Evolutionary conservation across 2,888 invertebrate genomes (phyloP).

Genomic region (Amphimallon solstitiale): DNA sequence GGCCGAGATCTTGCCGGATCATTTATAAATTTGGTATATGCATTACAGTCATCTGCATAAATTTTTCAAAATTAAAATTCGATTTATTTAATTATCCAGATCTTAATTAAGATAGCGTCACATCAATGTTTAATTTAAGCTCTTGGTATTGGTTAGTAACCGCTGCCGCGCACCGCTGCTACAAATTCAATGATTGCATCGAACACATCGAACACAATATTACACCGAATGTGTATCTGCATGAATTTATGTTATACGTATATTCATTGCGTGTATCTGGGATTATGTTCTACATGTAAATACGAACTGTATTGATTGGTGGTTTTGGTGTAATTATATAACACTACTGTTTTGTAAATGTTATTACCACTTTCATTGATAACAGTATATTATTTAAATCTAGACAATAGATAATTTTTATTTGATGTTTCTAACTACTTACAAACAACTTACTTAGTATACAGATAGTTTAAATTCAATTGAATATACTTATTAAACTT

Average conservation of each 20-base stretch:
- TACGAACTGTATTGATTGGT: slow-evolving; percentile 25
- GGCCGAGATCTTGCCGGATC: too few species aligned
- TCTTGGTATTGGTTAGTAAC: not conserved
- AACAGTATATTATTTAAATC: not conserved
- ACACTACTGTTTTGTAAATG: slow-evolving; percentile 2
- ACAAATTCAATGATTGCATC: slow-evolving; percentile 30
- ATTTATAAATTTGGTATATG: too few species aligned
- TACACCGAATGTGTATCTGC: slow-evolving; percentile 8
- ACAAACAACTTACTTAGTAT: too few species aligned
- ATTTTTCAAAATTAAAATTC: slow-evolving; percentile 22
- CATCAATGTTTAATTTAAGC: slow-evolving; percentile 33
- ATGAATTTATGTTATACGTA: not conserved
- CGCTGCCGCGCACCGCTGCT: not conserved
- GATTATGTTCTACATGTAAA: not conserved
- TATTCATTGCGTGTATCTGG: too few species aligned
- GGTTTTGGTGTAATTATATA: slow-evolving; percentile 21
- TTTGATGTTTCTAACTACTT: too few species aligned
- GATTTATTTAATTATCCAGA: slow-evolving; percentile 29
- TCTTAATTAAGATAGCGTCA: slow-evolving; percentile 32
- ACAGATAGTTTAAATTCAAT: too few species aligned
- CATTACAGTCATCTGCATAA: too few species aligned
- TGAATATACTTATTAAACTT: too few species aligned
- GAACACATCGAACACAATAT: slow-evolving; percentile 24
- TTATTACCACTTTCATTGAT: slow-evolving; percentile 23
- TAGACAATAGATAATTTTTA: too few species aligned